Percentiles rank a stretch among this genome's conserved stretches.
Evolutionary conservation across 2,797 vertebrate species (phyloP).

Genomic region (Toxotes lorentzi): DNA sequence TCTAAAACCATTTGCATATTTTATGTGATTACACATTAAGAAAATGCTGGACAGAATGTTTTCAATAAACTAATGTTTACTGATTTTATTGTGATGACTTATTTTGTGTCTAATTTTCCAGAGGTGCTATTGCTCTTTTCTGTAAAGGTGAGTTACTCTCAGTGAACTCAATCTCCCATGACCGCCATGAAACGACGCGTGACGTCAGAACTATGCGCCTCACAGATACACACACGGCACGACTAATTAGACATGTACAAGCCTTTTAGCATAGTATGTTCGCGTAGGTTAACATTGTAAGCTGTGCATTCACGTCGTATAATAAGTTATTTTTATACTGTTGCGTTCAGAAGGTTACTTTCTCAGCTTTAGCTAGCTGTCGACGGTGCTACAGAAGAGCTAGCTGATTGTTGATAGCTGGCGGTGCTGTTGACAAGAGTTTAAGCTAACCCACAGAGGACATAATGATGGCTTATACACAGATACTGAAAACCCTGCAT

Average conservation of each 20-base stretch:
- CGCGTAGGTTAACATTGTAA: not conserved
- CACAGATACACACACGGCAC: not conserved
- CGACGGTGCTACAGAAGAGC: not conserved
- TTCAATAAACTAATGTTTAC: constrained; percentile 85
- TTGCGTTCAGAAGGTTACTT: not conserved
- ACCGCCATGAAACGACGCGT: not conserved
- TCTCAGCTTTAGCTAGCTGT: not conserved
- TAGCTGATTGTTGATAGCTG: not conserved
- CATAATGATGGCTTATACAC: constrained; percentile 71
- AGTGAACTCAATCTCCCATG: constrained; percentile 60
- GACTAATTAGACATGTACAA: not conserved
- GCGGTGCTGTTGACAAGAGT: not conserved
- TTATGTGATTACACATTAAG: constrained; percentile 72
- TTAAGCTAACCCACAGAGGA: constrained; percentile 13
- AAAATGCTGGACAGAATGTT: constrained; percentile 81
- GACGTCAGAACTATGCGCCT: constrained; percentile 49
- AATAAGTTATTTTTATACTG: not conserved
- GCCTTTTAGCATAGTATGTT: not conserved
- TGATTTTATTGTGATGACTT: constrained; percentile 55
- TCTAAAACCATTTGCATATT: constrained; percentile 55
- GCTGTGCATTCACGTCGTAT: not conserved
- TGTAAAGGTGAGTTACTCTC: not conserved
- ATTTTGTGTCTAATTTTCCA: constrained; percentile 21
- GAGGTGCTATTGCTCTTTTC: not conserved
- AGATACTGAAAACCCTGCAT: constrained; percentile 67